Percentiles rank a stretch among this genome's conserved stretches.
Conservation (phyloP, 2,888 invertebrate genomes). For the Tethea ocularis region DNA sequence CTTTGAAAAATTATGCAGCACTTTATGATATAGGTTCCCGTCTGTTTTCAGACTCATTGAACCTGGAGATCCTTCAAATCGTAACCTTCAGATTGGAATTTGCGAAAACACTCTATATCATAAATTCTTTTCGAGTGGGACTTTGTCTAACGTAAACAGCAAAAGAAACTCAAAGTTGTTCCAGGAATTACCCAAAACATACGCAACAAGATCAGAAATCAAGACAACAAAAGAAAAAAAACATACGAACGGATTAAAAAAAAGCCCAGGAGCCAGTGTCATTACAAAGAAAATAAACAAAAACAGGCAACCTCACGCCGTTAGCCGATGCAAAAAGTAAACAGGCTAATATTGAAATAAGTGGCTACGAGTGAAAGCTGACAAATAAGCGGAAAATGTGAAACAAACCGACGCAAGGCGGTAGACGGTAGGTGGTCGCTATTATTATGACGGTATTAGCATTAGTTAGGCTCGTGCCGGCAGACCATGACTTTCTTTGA, state of each 20-base stretch:
- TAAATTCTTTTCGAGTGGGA: background rate
- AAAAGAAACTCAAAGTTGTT: too few relatives aligned
- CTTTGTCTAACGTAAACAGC: background rate
- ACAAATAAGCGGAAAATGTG: conserved; percentile 6
- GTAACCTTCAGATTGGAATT: too few relatives aligned
- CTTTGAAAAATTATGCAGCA: too few relatives aligned
- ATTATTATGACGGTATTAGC: background rate
- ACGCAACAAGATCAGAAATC: background rate
- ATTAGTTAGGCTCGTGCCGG: background rate
- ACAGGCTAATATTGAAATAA: conserved; percentile 13
- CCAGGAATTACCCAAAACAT: background rate
- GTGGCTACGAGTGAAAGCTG: conserved; percentile 4
- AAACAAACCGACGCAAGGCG: background rate
- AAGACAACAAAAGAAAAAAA: background rate
- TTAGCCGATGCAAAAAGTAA: conserved; percentile 2
- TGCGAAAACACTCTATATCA: too few relatives aligned
- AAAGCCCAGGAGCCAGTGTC: conserved; percentile 1
- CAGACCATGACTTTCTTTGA: background rate
- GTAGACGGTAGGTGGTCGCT: conserved; percentile 5
- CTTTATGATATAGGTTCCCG: too few relatives aligned
- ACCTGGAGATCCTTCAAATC: too few relatives aligned
- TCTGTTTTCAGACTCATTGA: too few relatives aligned
- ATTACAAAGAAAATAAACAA: background rate
- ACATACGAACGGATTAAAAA: background rate
- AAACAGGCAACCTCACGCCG: background rate